Percentiles rank a stretch among this genome's conserved stretches.
phyloP scores from a whole-genome alignment of 2,113 vertebrate genomes.

The Percopsis transmontana region DNA sequence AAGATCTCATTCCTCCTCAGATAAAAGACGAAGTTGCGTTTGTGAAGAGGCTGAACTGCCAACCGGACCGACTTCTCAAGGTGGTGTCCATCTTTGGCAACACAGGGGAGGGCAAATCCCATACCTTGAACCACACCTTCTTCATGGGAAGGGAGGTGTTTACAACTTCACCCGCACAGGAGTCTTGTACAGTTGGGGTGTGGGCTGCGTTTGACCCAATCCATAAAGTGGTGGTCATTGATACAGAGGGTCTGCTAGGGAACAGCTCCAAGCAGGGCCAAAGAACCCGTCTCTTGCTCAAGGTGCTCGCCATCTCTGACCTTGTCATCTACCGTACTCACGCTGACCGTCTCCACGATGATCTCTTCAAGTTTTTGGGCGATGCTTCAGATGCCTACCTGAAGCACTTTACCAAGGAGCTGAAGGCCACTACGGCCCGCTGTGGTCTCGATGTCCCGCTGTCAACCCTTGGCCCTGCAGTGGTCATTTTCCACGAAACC shows the following conservation, averaged over 20 bases:
- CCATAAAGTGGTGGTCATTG: conserved; percentile 90
- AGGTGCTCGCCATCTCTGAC: conserved; percentile 97
- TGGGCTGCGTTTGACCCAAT: conserved; percentile 96
- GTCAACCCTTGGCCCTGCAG: conserved; percentile 93
- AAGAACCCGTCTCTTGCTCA: conserved; percentile 93
- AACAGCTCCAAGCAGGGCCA: conserved; percentile 95
- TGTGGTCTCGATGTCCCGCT: conserved; percentile 97
- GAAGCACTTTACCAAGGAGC: conserved; percentile 97
- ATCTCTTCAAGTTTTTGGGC: conserved; percentile 98
- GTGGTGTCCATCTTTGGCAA: conserved; percentile 99
- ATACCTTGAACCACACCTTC: conserved; percentile 98
- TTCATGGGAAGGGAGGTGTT: conserved; percentile 96
- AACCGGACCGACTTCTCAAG: conserved; percentile 90
- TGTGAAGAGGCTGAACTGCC: conserved; percentile 87
- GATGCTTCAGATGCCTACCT: conserved; percentile 97
- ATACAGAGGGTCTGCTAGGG: conserved; percentile 95
- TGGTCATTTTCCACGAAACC: conserved; percentile 98
- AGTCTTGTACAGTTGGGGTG: conserved; percentile 97
- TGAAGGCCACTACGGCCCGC: conserved; percentile 95
- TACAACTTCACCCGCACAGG: conserved; percentile 95
- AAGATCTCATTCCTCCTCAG: conserved; percentile 63
- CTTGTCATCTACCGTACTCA: conserved; percentile 98
- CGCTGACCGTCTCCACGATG: conserved; percentile 96
- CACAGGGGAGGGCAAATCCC: conserved; percentile 97
- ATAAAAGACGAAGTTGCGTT: conserved; percentile 91